A percentile compares a stretch with the other conserved stretches of the same genome.
phyloP scores from a whole-genome alignment of 2,888 invertebrate species.

The Teleiodes luculella region DNA sequence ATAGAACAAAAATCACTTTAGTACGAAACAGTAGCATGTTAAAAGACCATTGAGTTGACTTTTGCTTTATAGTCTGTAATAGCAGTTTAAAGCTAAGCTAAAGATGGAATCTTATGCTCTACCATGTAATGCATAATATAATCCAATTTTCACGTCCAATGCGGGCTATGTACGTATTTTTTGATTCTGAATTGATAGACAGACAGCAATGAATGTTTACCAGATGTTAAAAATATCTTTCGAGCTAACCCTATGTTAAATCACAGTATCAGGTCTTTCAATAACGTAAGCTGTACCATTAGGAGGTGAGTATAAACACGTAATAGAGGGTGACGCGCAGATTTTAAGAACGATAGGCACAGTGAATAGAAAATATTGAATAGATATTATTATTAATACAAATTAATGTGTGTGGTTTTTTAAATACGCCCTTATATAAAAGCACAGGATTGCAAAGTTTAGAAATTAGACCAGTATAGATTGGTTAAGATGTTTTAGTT shows the following conservation, averaged over 20 bases:
- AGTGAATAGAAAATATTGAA: too few relatives aligned
- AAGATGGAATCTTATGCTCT: not conserved
- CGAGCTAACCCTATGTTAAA: not conserved
- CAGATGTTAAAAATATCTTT: not conserved
- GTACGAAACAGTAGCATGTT: slow-evolving; percentile 3
- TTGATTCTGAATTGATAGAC: not conserved
- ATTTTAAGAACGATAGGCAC: slow-evolving; percentile 35
- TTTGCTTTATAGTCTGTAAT: slow-evolving; percentile 17
- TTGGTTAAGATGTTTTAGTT: too few relatives aligned
- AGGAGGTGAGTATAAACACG: slow-evolving; percentile 22
- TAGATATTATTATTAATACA: too few relatives aligned
- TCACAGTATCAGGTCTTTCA: slow-evolving; percentile 10
- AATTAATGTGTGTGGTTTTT: too few relatives aligned
- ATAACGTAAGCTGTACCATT: slow-evolving; percentile 3
- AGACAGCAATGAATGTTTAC: not conserved
- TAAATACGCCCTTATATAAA: too few relatives aligned
- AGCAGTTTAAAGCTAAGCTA: slow-evolving; percentile 1
- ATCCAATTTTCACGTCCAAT: not conserved
- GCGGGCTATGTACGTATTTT: not conserved
- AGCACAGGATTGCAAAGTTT: too few relatives aligned
- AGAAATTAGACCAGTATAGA: too few relatives aligned
- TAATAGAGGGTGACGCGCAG: slow-evolving; percentile 37
- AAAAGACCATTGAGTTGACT: slow-evolving; percentile 8
- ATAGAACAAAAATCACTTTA: slow-evolving; percentile 7
- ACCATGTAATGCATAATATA: not conserved